Evolutionary conservation across 2,888 invertebrate genomes (phyloP), one percentile per base, ranked within the genome.

Genomic region (Chymomyza caudatula): DNA sequence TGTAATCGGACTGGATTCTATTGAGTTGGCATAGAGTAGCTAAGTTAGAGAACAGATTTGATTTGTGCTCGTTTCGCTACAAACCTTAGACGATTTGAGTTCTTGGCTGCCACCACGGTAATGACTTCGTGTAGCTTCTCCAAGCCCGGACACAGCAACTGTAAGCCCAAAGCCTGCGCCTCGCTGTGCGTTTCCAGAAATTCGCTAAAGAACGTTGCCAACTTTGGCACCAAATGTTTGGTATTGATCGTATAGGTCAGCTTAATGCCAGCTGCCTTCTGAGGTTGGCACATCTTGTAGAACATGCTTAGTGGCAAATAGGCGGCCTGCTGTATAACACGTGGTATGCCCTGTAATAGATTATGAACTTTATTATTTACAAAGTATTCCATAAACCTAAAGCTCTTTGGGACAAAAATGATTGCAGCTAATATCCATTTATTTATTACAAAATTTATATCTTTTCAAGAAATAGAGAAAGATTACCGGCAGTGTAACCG

Each of bases 21-120:
- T 61, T 52, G 8, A 56, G 11, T 37, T 37, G 29, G 11, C 11
- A n/a, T n/a, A n/a, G n/a, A n/a, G n/a, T n/a, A n/a, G n/a, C n/a
- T n/a, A n/a, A n/a, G n/a, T n/a, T n/a, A n/a, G n/a, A n/a, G n/a
- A n/a, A n/a, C n/a, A n/a, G n/a, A n/a, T n/a, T n/a, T n/a, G n/a
- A n/a, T n/a, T n/a, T n/a, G 3, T 25, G 13, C 3, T 17, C 22
- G 5, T 29, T 29, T 23, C 42, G 11, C 1, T 13, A 5, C 64
- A 54, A 74, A 89, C 90, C 89, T 80, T 37, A 89, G 69, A 20
- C 90, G 86, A 77, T 89, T 90, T 11, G 91, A 89, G 53, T 88
- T 90, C 71, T 90, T 91, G n/a, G 90, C 90, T 6, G 86, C 84
- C 54, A 91, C 88, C 70, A 90, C 80, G 2, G 90, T 91, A 11